Conservation (phyloP, 2,888 invertebrate genomes). For the Thymelicus lineola region DNA sequence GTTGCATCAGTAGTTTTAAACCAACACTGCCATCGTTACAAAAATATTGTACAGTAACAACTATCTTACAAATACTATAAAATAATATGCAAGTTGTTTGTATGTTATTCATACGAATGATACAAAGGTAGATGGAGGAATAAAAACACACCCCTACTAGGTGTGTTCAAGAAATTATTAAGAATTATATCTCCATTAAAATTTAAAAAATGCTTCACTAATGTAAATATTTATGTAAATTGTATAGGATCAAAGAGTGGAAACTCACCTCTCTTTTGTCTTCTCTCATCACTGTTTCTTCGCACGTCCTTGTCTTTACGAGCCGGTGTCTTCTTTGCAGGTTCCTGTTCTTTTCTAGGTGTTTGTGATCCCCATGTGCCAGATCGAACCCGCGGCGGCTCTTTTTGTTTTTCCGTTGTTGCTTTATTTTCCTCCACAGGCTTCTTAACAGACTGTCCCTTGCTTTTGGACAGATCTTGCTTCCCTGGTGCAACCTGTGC, state of each 20-base stretch:
- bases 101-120: no score
- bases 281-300: constrained; percentile 66
- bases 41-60: no score
- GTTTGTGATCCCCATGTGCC: constrained; percentile 85
- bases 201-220: no score
- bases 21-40: neutral
- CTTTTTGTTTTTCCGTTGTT: constrained; percentile 43
- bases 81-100: no score
- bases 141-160: no score
- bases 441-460: constrained; percentile 35
- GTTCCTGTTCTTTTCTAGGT: constrained; percentile 59
- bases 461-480: constrained; percentile 14
- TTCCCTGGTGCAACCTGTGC: constrained; percentile 17
- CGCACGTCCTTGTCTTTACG: constrained; percentile 66
- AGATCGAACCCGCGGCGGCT: constrained; percentile 82
- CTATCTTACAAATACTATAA: no score
- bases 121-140: no score
- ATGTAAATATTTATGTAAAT: no score
- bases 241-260: neutral
- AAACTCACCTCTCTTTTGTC: constrained; percentile 71
- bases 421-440: neutral
- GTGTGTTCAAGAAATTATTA: no score
- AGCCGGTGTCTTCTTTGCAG: constrained; percentile 51
- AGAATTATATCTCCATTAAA: no score
- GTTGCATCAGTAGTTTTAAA: neutral